Evolutionary conservation across 2,113 vertebrate species (phyloP).

Genomic region (Apodemus speciosus): DNA sequence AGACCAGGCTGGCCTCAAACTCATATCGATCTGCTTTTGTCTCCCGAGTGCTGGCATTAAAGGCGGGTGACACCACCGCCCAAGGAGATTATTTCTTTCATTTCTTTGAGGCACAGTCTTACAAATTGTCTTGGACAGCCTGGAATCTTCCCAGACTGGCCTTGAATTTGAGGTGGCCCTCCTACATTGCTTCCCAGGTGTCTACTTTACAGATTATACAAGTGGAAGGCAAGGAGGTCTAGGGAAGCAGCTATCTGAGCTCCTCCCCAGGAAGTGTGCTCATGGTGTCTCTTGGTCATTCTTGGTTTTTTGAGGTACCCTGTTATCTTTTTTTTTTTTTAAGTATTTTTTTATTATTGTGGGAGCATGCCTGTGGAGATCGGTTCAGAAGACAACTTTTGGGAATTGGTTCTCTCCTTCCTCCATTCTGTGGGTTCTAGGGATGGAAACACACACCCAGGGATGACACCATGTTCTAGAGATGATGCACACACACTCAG

Average conservation of each 20-base stretch:
- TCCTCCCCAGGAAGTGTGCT: not conserved
- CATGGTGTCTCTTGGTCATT: conserved; percentile 15
- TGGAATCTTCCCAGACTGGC: not conserved
- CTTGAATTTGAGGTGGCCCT: not conserved
- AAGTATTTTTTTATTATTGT: not conserved
- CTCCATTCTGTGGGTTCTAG: no score
- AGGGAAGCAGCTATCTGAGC: not conserved
- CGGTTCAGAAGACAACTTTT: no score
- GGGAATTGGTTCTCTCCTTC: no score
- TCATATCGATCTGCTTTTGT: no score
- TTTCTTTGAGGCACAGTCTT: not conserved
- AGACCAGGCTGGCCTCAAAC: no score
- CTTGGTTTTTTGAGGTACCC: conserved; percentile 31
- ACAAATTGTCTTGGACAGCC: not conserved
- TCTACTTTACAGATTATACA: not conserved
- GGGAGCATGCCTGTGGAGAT: not conserved
- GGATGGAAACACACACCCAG: not conserved
- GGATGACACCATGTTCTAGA: not conserved
- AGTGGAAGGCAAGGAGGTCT: not conserved
- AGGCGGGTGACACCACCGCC: no score
- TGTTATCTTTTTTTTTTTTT: not conserved
- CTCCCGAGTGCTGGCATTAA: no score
- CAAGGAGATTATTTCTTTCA: no score
- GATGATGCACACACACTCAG: not conserved
- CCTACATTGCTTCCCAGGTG: not conserved